Base-by-base conservation (phyloP, 2,797 vertebrate species). In the Mycteria americana region DNA sequence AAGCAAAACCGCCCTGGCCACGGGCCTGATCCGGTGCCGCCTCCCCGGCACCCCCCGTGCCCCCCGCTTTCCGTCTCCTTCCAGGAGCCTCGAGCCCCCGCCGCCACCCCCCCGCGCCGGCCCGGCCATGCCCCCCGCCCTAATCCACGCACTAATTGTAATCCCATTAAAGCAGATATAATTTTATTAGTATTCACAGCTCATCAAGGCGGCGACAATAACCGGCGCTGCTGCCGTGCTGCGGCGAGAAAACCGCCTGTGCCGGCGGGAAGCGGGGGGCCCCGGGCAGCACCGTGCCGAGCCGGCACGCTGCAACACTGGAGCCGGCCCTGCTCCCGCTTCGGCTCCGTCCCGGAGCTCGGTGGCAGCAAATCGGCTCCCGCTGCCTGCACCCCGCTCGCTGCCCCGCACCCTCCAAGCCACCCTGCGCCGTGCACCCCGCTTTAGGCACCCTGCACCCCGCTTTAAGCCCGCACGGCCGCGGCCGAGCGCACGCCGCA, bases 141-240 rank as follows among this genome's bases (percentile, higher is more conserved):
- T 97, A 98, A 98, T 98, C 97, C 98, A 97, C 92, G 92, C 93
- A 93, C 97, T 98, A 98, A 98, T 97, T 98, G 98, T 98, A 97
- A 98, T 98, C 97, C 98, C 97, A 98, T 98, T 98, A 98, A 97
- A 96, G 95, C 97, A 98, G 96, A 97, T 97, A 98, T 96, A 98
- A 98, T 98, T 98, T 98, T 98, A 98, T 98, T 98, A 98, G 97
- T 92, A 98, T 98, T 98, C 97, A 97, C 97, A 97, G 98, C 97
- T 98, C 97, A 97, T 98, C 98, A 97, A 97, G 97, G 96, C 97
- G 96, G 96, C 82, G 92, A 92, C 96, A 96, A 97, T 96, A 98
- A 96, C 96, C 94, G 96, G 95, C 83, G 90, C 93, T 96, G 96
- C 96, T 92, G 95, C 93, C 87, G 95, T 94, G 93, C 97, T 15